Percentiles rank a stretch among this genome's conserved stretches.
These are phyloP conservation scores for Siniperca obscura DNA, from an alignment of 2,797 vertebrate species.

Conservation along the genomic window DNA sequence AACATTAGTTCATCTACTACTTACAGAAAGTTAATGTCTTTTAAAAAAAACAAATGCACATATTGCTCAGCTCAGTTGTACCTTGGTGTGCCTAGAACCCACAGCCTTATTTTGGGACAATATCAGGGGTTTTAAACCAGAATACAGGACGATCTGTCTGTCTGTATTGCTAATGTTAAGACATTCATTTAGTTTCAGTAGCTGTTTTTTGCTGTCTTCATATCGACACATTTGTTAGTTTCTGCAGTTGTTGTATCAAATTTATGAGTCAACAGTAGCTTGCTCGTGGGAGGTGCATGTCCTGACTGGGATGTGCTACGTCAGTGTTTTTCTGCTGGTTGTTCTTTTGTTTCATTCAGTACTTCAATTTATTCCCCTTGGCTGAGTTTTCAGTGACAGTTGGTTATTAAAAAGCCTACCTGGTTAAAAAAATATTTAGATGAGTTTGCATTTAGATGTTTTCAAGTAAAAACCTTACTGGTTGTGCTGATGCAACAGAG, in stretches of 20 bases:
- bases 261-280: slow-evolving; percentile 34
- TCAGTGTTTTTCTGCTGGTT: slow-evolving; percentile 41
- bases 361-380: slow-evolving; percentile 22
- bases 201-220: slow-evolving; percentile 45
- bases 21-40: slow-evolving; percentile 59
- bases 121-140: slow-evolving; percentile 80
- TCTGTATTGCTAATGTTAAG: slow-evolving; percentile 48
- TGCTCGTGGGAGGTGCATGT: slow-evolving; percentile 48
- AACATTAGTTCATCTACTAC: slow-evolving; percentile 53
- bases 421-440: not conserved
- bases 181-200: slow-evolving; percentile 56
- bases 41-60: slow-evolving; percentile 68
- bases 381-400: not conserved
- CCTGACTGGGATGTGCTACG: slow-evolving; percentile 6
- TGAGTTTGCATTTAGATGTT: too few relatives aligned
- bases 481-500: slow-evolving; percentile 20
- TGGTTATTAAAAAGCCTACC: not conserved
- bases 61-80: slow-evolving; percentile 83
- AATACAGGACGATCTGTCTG: slow-evolving; percentile 63
- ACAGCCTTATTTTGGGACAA: slow-evolving; percentile 87
- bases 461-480: not conserved
- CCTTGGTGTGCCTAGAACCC: slow-evolving; percentile 87
- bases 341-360: slow-evolving; percentile 29
- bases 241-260: slow-evolving; percentile 22
- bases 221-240: slow-evolving; percentile 52